Base-by-base conservation (phyloP, 2,888 invertebrate genomes). In the Coelopa pilipes region DNA sequence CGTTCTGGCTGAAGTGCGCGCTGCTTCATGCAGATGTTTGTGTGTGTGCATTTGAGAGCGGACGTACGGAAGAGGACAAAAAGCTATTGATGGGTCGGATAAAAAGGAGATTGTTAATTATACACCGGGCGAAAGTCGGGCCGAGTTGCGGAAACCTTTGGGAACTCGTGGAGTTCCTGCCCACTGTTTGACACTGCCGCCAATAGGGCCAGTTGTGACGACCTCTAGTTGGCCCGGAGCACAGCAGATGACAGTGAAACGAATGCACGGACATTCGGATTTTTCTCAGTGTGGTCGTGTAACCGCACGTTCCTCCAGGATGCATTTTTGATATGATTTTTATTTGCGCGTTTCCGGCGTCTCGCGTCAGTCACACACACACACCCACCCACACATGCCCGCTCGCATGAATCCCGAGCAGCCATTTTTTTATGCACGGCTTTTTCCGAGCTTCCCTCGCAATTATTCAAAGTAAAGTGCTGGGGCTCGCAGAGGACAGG, bases 381-480 rank as follows among this genome's bases (percentile, higher is more conserved):
- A 49, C 13, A 50, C n/a, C 10, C 60, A 11, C 21, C 74, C 74
- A 72, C 68, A 63, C 53, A 65, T 70, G 57, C 71, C 72, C 70
- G 70, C 62, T 73, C 72, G 69, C 11, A 17, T 53, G 11, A 45
- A 68, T 68, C 55, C 70, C 13, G 53, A 9, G 24, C 19, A 55
- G 11, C 24, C 15, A 19, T 0, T 60, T 70, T 70, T 73, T 72
- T 76, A 70, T 74, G 69, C 73, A 59, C 46, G 62, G 11, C 46
- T 50, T 72, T 53, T 34, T 46, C 13, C 10, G 10, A 65, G 71
- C 46, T 53, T 71, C 53, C 65, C 75, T 75, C 67, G 67, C 75
- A 78, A 78, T 78, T 76, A 78, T 75, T 75, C 67, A 76, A 74
- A 77, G 69, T 75, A 68, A 73, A 76, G 75, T 76, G 74, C 60